phyloP scores from a whole-genome alignment of 2,113 vertebrate species.

The Coreoperca whiteheadi region DNA sequence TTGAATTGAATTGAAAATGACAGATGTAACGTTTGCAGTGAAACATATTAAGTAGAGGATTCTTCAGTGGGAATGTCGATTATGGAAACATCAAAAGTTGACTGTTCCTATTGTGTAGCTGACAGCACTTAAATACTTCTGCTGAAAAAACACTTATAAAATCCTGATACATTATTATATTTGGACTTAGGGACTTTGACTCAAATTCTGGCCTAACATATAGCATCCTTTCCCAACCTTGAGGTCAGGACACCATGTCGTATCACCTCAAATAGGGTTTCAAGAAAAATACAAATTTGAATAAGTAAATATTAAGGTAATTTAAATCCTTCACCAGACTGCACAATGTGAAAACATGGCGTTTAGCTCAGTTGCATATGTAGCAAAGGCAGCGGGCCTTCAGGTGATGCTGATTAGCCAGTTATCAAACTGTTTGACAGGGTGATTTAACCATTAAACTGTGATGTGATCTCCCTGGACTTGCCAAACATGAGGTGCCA shows the following conservation, averaged over 20 bases:
- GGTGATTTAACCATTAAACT: too few species aligned
- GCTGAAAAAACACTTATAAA: not conserved
- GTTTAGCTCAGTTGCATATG: not conserved
- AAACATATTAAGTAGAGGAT: not conserved
- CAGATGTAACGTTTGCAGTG: not conserved
- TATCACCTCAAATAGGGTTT: not conserved
- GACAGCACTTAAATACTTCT: not conserved
- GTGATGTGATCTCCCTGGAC: too few species aligned
- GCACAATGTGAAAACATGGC: not conserved
- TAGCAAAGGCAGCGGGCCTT: too few species aligned
- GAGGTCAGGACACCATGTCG: too few species aligned
- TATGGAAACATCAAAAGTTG: not conserved
- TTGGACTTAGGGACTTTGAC: not conserved
- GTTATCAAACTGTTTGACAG: too few species aligned
- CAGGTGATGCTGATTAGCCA: not conserved
- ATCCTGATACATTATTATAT: not conserved
- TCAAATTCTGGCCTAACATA: not conserved
- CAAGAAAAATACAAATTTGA: not conserved
- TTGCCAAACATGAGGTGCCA: too few species aligned
- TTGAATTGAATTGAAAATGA: too few species aligned
- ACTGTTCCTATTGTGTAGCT: not conserved
- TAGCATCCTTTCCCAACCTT: not conserved
- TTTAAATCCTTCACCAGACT: too few species aligned
- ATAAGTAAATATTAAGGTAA: not conserved
- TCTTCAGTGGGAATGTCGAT: not conserved